A percentile compares a stretch with the other conserved stretches of the same genome.
These are phyloP conservation scores for Cossypha polioptera DNA, from an alignment of 2,797 vertebrate genomes.

Conservation along the genomic window DNA sequence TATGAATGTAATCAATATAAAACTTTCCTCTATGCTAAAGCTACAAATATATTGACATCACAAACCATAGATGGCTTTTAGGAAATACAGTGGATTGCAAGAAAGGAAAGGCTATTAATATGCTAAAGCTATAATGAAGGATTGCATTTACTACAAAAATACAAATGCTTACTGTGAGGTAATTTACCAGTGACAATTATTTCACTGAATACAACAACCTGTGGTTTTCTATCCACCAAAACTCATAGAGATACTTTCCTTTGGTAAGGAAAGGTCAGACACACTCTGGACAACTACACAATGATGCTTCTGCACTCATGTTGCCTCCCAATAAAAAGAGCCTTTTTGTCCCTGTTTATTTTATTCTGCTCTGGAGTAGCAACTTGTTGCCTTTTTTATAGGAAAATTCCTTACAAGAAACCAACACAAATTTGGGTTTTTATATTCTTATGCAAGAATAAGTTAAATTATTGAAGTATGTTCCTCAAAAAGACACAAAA, in stretches of 20 bases:
- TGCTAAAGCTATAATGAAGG: background rate
- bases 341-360: background rate
- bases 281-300: background rate
- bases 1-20: background rate
- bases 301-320: background rate
- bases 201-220: background rate
- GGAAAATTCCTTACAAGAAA: background rate
- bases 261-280: background rate
- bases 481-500: background rate
- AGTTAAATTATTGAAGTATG: background rate
- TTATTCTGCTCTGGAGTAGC: background rate
- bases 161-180: background rate
- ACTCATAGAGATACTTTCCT: background rate
- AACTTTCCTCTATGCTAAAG: background rate
- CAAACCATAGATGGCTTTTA: background rate
- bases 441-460: background rate
- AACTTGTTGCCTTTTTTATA: background rate
- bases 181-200: background rate
- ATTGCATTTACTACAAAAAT: background rate
- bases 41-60: background rate
- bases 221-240: background rate
- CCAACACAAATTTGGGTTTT: background rate
- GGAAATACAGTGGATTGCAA: background rate
- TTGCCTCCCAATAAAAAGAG: background rate
- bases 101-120: slow-evolving; percentile 20